A percentile compares a stretch with the other conserved stretches of the same genome.
Evolutionary conservation across 1,140 invertebrate genomes (phyloP).

Genomic region (Centruroides sculpturatus): DNA sequence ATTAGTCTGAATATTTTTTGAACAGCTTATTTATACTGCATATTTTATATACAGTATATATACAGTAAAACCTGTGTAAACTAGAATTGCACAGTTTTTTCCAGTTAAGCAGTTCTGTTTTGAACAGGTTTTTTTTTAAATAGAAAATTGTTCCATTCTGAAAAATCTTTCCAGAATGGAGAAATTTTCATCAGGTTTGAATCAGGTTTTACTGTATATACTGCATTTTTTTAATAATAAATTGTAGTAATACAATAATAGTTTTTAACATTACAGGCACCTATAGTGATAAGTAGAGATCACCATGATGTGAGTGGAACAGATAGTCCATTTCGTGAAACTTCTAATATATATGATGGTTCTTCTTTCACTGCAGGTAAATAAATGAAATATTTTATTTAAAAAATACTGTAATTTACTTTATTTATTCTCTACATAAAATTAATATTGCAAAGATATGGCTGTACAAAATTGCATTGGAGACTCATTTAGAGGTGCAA

Average conservation of each 20-base stretch:
- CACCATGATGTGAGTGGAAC: conserved; percentile 56
- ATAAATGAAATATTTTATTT: neutral
- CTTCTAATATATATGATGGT: conserved; percentile 50
- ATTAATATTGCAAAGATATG: conserved; percentile 36
- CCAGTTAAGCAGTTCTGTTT: too few relatives aligned
- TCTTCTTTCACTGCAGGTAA: conserved; percentile 46
- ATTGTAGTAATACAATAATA: neutral
- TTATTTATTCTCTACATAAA: neutral
- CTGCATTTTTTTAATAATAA: neutral
- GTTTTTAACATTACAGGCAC: conserved; percentile 28
- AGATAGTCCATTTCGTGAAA: conserved; percentile 51
- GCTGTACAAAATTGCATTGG: conserved; percentile 52
- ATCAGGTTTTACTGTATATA: conserved; percentile 23
- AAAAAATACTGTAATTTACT: neutral
- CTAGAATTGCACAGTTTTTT: too few relatives aligned
- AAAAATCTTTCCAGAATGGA: too few relatives aligned
- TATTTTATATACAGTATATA: too few relatives aligned
- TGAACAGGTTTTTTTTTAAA: too few relatives aligned
- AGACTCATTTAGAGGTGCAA: conserved; percentile 48
- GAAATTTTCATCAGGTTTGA: neutral
- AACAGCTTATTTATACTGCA: too few relatives aligned
- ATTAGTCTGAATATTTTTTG: too few relatives aligned
- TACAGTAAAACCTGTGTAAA: too few relatives aligned
- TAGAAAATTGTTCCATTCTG: too few relatives aligned
- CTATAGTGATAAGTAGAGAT: conserved; percentile 47